phyloP scores from a whole-genome alignment of 2,888 invertebrate species.

The Lasioglossum figueresi region DNA sequence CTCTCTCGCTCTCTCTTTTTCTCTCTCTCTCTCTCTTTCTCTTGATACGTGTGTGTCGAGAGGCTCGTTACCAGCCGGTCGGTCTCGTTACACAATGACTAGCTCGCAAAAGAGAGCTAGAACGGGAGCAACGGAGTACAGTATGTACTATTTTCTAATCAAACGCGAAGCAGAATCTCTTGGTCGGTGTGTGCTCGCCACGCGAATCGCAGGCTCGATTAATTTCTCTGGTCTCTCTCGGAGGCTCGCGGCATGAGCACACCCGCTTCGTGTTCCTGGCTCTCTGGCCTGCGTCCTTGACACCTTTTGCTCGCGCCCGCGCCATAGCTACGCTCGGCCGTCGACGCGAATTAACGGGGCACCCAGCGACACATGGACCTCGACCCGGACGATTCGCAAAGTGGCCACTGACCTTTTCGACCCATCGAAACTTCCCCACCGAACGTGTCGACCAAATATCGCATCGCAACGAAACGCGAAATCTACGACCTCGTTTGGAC shows the following conservation, averaged over 20 bases:
- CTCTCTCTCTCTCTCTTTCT: background rate
- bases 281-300: slow-evolving; percentile 77
- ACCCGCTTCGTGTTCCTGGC: slow-evolving; percentile 35
- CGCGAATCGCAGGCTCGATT: slow-evolving; percentile 20
- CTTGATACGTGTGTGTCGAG: slow-evolving; percentile 22
- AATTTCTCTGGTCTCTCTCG: background rate
- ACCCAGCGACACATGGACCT: slow-evolving; percentile 46
- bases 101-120: slow-evolving; percentile 8
- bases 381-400: slow-evolving; percentile 64
- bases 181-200: slow-evolving; percentile 36
- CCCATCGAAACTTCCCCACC: slow-evolving; percentile 42
- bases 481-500: background rate
- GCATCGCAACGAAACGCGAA: background rate
- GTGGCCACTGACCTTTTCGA: slow-evolving; percentile 71
- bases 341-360: slow-evolving; percentile 54
- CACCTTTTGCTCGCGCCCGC: slow-evolving; percentile 71
- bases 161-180: slow-evolving; percentile 50
- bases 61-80: slow-evolving; percentile 48
- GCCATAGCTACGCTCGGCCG: slow-evolving; percentile 17
- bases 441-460: too few species aligned
- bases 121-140: slow-evolving; percentile 20
- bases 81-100: slow-evolving; percentile 63
- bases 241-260: background rate
- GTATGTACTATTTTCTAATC: slow-evolving; percentile 66
- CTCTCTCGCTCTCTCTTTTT: background rate